phyloP scores from a whole-genome alignment of 2,888 invertebrate genomes.

The Drosophila cracens region DNA sequence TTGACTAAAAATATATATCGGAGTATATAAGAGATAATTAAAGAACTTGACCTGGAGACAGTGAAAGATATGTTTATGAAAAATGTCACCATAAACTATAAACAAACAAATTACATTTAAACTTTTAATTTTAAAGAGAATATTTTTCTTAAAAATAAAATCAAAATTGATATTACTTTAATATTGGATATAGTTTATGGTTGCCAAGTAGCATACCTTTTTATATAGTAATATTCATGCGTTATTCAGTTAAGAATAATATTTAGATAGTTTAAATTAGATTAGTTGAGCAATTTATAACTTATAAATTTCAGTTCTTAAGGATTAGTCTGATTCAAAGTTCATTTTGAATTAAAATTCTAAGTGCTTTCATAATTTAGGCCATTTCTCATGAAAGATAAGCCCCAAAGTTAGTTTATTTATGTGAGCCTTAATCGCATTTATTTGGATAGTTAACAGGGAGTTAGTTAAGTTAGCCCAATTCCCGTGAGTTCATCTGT shows the following conservation, averaged over 20 bases:
- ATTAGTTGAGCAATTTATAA: neutral
- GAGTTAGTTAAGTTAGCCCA: slow-evolving; percentile 4
- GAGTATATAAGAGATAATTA: neutral
- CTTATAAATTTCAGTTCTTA: neutral
- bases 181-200: neutral
- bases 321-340: neutral
- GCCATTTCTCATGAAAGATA: too few species aligned
- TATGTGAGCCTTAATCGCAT: neutral
- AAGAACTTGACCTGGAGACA: neutral
- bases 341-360: neutral
- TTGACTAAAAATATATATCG: neutral
- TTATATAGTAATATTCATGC: rapidly evolving
- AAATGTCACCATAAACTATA: neutral
- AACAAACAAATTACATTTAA: neutral
- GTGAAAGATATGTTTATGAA: neutral
- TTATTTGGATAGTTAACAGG: slow-evolving; percentile 6
- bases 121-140: neutral
- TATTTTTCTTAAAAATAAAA: neutral
- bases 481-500: neutral
- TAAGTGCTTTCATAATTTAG: neutral
- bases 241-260: rapidly evolving
- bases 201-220: neutral
- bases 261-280: neutral
- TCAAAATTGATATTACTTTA: neutral
- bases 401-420: neutral